These are phyloP conservation scores for Cephus nigrinus DNA, from an alignment of 2,888 invertebrate genomes.

Conservation along the genomic window DNA sequence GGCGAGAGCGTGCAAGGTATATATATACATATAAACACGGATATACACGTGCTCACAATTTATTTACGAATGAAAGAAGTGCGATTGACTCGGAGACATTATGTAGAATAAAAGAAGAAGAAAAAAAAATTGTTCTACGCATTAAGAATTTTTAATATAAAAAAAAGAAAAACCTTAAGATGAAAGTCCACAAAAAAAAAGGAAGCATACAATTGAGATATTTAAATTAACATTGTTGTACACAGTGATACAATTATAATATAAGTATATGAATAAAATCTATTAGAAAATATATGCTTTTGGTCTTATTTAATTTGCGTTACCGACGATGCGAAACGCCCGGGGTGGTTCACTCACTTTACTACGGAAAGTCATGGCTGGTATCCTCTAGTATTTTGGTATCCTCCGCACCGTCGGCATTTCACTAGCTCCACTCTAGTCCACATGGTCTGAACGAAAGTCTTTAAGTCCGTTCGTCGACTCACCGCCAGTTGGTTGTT, in stretches of 20 bases:
- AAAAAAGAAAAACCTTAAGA: conserved; percentile 40
- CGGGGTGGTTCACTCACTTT: not conserved
- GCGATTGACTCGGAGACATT: conserved; percentile 45
- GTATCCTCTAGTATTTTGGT: conserved; percentile 33
- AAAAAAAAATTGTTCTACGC: conserved; percentile 56
- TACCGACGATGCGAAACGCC: conserved; percentile 1
- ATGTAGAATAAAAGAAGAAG: conserved; percentile 27
- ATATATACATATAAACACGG: conserved; percentile 35
- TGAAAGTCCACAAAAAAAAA: conserved; percentile 58
- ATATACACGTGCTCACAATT: conserved; percentile 45
- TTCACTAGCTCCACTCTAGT: conserved; percentile 44
- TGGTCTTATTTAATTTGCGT: conserved; percentile 47
- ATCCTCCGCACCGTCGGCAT: conserved; percentile 52
- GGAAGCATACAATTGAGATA: conserved; percentile 61
- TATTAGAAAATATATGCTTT: conserved; percentile 63
- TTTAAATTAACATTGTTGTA: conserved; percentile 66
- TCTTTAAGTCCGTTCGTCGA: not conserved
- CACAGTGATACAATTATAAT: conserved; percentile 67
- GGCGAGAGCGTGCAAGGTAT: conserved; percentile 1
- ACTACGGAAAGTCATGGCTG: conserved; percentile 46
- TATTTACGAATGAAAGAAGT: conserved; percentile 55
- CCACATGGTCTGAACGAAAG: not conserved
- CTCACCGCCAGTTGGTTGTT: conserved; percentile 49
- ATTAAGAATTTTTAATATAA: conserved; percentile 62
- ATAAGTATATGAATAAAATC: conserved; percentile 67